These are phyloP conservation scores for Lycopodina hypogea DNA, from an alignment of 37 sponge, comb jelly and placozoan species.

Conservation along the genomic window DNA sequence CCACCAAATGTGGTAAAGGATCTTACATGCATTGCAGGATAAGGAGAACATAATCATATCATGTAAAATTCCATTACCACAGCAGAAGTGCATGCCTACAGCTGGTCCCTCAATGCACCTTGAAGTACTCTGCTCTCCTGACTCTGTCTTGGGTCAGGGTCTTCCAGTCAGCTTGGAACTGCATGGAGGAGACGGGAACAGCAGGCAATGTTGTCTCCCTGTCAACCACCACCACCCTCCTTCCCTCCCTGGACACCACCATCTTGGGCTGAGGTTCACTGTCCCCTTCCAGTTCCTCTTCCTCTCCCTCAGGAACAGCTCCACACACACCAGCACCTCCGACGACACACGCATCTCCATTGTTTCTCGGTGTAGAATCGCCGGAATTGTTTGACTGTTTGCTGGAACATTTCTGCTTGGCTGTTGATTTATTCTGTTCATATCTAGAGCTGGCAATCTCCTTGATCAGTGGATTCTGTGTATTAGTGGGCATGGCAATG, in stretches of 20 bases:
- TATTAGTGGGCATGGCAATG: too few species aligned
- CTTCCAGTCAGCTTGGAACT: conserved; percentile 72
- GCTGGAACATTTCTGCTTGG: too few species aligned
- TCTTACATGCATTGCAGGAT: too few species aligned
- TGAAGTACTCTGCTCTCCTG: conserved; percentile 37
- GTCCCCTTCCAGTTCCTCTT: background rate
- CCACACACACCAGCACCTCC: background rate
- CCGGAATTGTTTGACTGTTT: too few species aligned
- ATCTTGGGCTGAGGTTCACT: too few species aligned
- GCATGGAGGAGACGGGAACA: conserved; percentile 42
- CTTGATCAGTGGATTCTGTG: too few species aligned
- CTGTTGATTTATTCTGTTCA: too few species aligned
- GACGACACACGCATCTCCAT: background rate
- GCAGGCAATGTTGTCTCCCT: background rate
- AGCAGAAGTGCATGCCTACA: too few species aligned
- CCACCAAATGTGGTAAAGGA: too few species aligned
- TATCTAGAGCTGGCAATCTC: too few species aligned
- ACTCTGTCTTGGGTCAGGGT: conserved; percentile 15
- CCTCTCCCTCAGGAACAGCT: background rate
- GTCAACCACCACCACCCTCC: background rate
- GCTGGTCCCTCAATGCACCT: conserved; percentile 36
- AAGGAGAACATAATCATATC: background rate
- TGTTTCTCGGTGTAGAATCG: too few species aligned
- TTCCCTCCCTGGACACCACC: background rate
- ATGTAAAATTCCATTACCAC: background rate